Evolutionary conservation across 2,888 invertebrate species (phyloP).

Genomic region (Pheosia tremula): DNA sequence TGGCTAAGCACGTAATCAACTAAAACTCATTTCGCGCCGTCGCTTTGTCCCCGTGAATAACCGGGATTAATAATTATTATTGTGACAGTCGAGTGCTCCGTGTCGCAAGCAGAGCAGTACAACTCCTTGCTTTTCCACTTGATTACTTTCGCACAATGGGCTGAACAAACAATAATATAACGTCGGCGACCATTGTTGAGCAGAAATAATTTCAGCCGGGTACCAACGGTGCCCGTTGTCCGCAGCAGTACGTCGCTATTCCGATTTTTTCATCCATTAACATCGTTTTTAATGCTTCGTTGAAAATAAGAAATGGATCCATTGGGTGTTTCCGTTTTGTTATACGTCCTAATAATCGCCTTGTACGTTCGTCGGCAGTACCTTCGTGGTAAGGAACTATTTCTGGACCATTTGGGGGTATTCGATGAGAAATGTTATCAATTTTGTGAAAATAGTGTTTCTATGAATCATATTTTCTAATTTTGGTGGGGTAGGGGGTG

Average conservation of each 20-base stretch:
- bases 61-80: constrained; percentile 48
- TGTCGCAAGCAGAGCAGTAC: constrained; percentile 52
- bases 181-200: constrained; percentile 52
- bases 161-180: constrained; percentile 64
- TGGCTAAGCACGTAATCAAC: constrained; percentile 14
- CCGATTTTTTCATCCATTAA: constrained; percentile 36
- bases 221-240: constrained; percentile 27
- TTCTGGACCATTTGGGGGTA: too few relatives aligned
- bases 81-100: constrained; percentile 37
- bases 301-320: constrained; percentile 25
- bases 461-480: too few relatives aligned
- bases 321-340: constrained; percentile 14
- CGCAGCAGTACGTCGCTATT: constrained; percentile 33
- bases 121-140: constrained; percentile 63
- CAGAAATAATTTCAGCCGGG: constrained; percentile 45
- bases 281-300: constrained; percentile 30
- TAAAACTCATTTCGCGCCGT: constrained; percentile 26
- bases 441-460: too few relatives aligned
- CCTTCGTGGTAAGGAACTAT: background rate
- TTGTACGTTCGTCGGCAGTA: constrained; percentile 12
- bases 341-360: constrained; percentile 15
- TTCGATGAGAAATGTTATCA: too few relatives aligned
- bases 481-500: too few relatives aligned
- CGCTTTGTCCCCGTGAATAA: constrained; percentile 34
- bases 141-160: constrained; percentile 63